Base-by-base conservation (phyloP, 2,888 invertebrate species). In the Apantesis nais region DNA sequence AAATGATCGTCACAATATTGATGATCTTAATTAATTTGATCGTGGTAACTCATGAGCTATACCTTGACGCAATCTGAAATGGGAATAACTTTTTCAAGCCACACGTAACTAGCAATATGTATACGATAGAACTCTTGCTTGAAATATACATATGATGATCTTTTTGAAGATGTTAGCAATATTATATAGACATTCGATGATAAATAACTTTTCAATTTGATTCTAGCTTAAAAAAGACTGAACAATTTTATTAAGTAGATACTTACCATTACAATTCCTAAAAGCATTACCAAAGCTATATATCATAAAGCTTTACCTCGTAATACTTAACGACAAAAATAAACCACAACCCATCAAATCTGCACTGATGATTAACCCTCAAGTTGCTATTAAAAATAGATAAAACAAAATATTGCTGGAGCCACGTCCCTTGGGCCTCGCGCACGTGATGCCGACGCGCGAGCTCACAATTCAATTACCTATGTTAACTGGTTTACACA, bases 381-480 rank as follows among this genome's bases (percentile, higher is more conserved):
- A 86, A 90, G 86, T 83, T 74, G 85, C 88, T 86, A 92, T 94
- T 93, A 93, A 93, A 93, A 94, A 94, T 93, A 93, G 91, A 94
- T 93, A 91, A 88, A 89, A 91, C 89, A 91, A 92, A 92, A 93
- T 92, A 92, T 86, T 89, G 90, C 83, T 83, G 85, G 90, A 83
- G 82, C 79, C 19, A 62, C 85, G 86, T 90, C 90, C 86, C 91
- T 74, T 69, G 86, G 88, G 91, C 80, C 80, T 77, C 76, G 70
- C 71, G 86, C 88, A 89, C 91, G 91, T 89, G 90, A 87, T 83
- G 86, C 85, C 85, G 78, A 78, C 85, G 84, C 84, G 86, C 86
- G 86, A 70, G 89, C 89, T 84, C 81, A 88, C 90, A 91, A 93
- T 93, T 93, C 91, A 92, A 93, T 93, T 92, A 92, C 86, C 85